phyloP scores from a whole-genome alignment of 2,113 vertebrate species.

The Urocolius indicus region DNA sequence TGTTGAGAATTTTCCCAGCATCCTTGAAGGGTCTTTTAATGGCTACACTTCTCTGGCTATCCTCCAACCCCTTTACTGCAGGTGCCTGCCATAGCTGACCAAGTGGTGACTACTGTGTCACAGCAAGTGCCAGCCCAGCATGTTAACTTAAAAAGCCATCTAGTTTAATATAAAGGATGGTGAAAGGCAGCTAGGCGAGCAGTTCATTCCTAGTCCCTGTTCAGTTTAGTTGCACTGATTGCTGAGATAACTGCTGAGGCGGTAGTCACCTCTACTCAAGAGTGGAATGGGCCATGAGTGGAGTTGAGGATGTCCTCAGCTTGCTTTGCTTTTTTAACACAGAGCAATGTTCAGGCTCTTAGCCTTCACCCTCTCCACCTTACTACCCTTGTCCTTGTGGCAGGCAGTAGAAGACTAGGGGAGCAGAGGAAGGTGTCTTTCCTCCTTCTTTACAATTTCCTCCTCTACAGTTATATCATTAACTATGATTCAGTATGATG shows the following conservation, averaged over 20 bases:
- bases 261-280: not conserved
- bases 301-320: not conserved
- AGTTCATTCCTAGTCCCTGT: not conserved
- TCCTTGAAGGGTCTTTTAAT: not conserved
- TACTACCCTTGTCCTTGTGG: not conserved
- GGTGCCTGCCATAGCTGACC: not conserved
- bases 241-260: not conserved
- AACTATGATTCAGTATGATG: not conserved
- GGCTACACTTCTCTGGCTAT: not conserved
- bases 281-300: not conserved
- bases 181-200: not conserved
- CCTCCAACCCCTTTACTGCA: not conserved
- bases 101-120: not conserved
- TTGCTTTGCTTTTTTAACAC: not conserved
- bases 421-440: not conserved
- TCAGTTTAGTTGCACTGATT: not conserved
- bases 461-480: not conserved
- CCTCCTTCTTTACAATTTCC: not conserved
- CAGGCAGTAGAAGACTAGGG: not conserved
- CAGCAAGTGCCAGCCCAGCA: not conserved
- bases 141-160: not conserved
- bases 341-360: not conserved
- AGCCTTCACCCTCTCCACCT: not conserved
- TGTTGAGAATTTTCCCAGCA: not conserved
- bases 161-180: not conserved